These are phyloP conservation scores for Mnemiopsis leidyi DNA, from an alignment of 37 sponge, comb jelly and placozoan genomes.

Conservation along the genomic window DNA sequence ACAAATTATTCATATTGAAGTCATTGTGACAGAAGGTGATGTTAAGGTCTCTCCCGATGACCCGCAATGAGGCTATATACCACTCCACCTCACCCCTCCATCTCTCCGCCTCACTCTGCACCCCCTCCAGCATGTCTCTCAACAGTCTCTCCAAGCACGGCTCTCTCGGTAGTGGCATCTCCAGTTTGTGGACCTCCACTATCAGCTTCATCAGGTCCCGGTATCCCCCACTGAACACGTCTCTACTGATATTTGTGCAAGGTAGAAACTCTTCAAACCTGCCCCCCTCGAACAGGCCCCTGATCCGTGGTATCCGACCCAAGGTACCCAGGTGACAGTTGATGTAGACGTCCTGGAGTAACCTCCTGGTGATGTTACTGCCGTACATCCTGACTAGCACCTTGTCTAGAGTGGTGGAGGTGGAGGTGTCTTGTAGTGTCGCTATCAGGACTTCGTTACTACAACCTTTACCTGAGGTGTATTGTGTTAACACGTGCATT, in stretches of 20 bases:
- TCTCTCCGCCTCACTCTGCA: not conserved
- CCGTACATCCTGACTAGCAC: constrained; percentile 32
- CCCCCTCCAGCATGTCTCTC: not conserved
- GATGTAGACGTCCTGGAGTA: not conserved
- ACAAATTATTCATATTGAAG: constrained; percentile 1
- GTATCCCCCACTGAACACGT: not conserved
- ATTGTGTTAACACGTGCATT: too few relatives aligned
- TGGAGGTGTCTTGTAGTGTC: not conserved
- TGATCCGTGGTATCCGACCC: not conserved
- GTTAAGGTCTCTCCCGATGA: not conserved
- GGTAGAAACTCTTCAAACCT: constrained; percentile 33
- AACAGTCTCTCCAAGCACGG: not conserved
- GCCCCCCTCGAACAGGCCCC: constrained; percentile 22
- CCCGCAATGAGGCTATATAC: not conserved
- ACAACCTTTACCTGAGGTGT: not conserved
- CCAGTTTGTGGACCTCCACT: not conserved
- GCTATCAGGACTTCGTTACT: not conserved
- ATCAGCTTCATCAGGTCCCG: constrained; percentile 5
- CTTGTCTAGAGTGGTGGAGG: not conserved
- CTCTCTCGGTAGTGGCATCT: not conserved
- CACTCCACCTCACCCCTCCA: constrained; percentile 9
- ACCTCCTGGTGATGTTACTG: not conserved
- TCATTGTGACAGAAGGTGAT: constrained; percentile 44
- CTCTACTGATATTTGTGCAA: not conserved
- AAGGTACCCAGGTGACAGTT: constrained; percentile 34